These are phyloP conservation scores for Turritopsis rubra DNA, from an alignment of 30 jellyfish, hydroid and myxozoan species.

Conservation along the genomic window DNA sequence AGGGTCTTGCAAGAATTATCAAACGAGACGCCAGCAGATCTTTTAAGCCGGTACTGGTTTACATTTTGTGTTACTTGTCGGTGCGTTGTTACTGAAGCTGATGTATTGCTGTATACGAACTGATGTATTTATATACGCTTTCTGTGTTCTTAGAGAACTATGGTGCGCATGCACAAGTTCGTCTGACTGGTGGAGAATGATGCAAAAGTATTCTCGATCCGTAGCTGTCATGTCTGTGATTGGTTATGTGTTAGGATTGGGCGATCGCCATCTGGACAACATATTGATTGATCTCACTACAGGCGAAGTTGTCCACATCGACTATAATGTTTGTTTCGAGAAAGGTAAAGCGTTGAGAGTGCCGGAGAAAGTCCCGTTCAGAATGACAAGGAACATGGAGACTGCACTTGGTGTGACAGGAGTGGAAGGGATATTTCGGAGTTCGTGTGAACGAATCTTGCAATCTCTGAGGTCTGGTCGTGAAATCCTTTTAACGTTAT, in stretches of 20 bases:
- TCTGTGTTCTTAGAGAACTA: constrained; percentile 79
- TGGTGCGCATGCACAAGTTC: constrained; percentile 96
- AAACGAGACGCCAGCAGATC: constrained; percentile 81
- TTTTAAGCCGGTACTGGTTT: constrained; percentile 62
- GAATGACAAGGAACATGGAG: constrained; percentile 93
- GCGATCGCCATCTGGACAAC: constrained; percentile 97
- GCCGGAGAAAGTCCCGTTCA: constrained; percentile 95
- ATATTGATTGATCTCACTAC: constrained; percentile 84
- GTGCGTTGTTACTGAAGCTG: not conserved
- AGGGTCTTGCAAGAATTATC: constrained; percentile 60
- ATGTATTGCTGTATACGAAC: not conserved
- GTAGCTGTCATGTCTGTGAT: constrained; percentile 97
- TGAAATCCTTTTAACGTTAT: constrained; percentile 88
- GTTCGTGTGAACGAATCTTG: constrained; percentile 80
- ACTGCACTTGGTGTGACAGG: constrained; percentile 96
- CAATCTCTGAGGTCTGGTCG: constrained; percentile 89
- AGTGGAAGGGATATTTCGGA: constrained; percentile 94
- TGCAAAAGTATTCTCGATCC: constrained; percentile 80
- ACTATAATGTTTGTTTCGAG: constrained; percentile 97
- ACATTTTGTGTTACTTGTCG: not conserved
- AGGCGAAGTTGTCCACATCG: constrained; percentile 98
- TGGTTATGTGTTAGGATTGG: constrained; percentile 94
- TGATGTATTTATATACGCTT: not conserved
- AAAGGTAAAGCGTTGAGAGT: constrained; percentile 95
- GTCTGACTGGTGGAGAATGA: constrained; percentile 94